Percentiles rank a stretch among this genome's conserved stretches.
Conservation (phyloP, 2,113 vertebrate species). For the Rhadina sibilatrix region DNA sequence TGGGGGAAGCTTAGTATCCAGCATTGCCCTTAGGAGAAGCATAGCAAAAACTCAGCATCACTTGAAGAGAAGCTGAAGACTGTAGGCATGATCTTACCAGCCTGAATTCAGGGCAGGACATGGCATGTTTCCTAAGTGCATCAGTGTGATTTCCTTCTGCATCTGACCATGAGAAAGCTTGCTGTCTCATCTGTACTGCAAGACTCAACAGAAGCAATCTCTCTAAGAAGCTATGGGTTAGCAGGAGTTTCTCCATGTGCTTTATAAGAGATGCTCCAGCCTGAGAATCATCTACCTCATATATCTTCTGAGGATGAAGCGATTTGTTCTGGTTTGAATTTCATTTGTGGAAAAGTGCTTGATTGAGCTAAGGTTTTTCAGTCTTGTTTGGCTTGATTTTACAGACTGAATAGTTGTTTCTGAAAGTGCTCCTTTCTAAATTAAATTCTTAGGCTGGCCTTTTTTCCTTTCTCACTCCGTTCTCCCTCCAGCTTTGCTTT, state of each 20-base stretch:
- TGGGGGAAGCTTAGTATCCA: background rate
- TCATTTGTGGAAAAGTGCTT: background rate
- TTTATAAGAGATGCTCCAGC: background rate
- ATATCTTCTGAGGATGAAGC: background rate
- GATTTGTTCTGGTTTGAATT: background rate
- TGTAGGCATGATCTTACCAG: background rate
- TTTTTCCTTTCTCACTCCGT: background rate
- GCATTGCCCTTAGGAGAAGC: background rate
- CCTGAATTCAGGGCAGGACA: background rate
- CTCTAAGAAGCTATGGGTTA: background rate
- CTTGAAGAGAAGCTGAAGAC: background rate
- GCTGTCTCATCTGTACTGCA: background rate
- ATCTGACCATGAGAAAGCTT: background rate
- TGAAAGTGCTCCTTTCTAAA: background rate
- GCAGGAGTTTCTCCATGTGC: background rate
- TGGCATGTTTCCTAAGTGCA: background rate
- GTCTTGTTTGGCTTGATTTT: background rate
- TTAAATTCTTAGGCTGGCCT: background rate
- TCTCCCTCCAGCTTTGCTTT: background rate
- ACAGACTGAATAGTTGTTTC: background rate
- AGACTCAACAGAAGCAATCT: rapidly evolving
- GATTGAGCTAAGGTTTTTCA: background rate
- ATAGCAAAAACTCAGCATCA: background rate
- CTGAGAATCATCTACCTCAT: background rate
- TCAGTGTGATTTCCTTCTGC: background rate